Base-by-base conservation (phyloP, 2,888 invertebrate species). In the Brachypterus glaber region DNA sequence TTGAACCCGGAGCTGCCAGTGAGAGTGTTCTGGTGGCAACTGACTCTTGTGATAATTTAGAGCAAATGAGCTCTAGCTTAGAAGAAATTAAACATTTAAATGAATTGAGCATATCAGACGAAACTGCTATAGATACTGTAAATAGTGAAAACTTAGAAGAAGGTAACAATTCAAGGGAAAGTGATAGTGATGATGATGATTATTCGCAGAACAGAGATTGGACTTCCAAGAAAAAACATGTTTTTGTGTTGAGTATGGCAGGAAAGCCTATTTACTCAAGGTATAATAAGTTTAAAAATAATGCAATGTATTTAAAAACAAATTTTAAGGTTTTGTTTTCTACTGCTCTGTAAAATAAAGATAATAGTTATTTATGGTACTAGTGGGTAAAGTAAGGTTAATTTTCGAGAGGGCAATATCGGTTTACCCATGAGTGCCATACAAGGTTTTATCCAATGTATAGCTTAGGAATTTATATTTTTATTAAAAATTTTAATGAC, bases 201-300 rank as follows among this genome's bases (percentile, higher is more conserved):
- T 82, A 80, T 48, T 61, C 81, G 37, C 75, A 76, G 12, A 47
- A 46, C 30, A 41, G 76, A 26, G 77, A 81, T 40, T 85, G 93
- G 79, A 74, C 83, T 14, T 74, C 76, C 26, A 82, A 87, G 54
- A 81, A 81, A 42, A 91, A 91, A 60, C 95, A 96, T 68, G 77
- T 97, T 17, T 96, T 97, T 62, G 86, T 97, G 51, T 64, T 96
- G 18, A 95, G 95, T 64, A 84, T 89, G 54, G 91, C 96, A 8
- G 96, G 96, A 2, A 97, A 97, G 67, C 96, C 96, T 11, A 90
- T 97, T 51, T 97, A 95, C 67, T 87, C 92, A 8, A 77, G 87
- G 80, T 84, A 64, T 44, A 56, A 60, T 35, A 17, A 7, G 25
- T 38, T 33, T 33, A 15, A 17, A 12, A 17, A 29, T 11, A 7